phyloP scores from a whole-genome alignment of 2,113 vertebrate genomes.

The Anarhynchus alexandrinus region DNA sequence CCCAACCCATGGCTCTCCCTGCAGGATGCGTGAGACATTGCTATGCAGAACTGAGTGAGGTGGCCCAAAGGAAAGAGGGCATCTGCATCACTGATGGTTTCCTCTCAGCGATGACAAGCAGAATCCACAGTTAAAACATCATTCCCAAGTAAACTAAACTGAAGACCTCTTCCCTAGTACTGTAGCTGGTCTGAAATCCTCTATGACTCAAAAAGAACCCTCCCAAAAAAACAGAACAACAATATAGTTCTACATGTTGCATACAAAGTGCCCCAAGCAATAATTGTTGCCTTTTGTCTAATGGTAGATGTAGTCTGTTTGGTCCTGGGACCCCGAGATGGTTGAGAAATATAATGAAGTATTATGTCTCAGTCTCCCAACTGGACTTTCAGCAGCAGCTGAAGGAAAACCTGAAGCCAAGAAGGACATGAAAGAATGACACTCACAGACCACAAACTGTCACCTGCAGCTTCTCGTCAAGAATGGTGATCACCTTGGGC shows the following conservation, averaged over 20 bases:
- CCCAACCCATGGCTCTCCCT: not conserved
- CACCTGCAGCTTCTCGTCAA: conserved; percentile 60
- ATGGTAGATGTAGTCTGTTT: not conserved
- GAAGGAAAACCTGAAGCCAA: not conserved
- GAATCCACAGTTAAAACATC: not conserved
- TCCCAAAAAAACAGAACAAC: not conserved
- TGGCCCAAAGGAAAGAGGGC: not conserved
- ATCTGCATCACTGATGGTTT: not conserved
- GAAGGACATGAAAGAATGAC: not conserved
- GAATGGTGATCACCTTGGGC: conserved; percentile 68
- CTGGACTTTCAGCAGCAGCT: not conserved
- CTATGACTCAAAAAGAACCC: not conserved
- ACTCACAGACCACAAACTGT: conserved; percentile 73
- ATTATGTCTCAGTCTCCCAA: not conserved
- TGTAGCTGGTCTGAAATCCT: not conserved
- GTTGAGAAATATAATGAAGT: not conserved
- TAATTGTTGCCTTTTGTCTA: not conserved
- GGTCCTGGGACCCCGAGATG: not conserved
- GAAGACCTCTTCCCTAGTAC: not conserved
- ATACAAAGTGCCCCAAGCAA: not conserved
- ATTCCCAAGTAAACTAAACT: not conserved
- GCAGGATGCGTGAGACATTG: not conserved
- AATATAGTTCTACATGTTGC: not conserved
- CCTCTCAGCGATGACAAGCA: not conserved
- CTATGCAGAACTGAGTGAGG: fast-evolving